These are phyloP conservation scores for Chaenocephalus aceratus DNA, from an alignment of 2,113 vertebrate genomes.

Conservation along the genomic window DNA sequence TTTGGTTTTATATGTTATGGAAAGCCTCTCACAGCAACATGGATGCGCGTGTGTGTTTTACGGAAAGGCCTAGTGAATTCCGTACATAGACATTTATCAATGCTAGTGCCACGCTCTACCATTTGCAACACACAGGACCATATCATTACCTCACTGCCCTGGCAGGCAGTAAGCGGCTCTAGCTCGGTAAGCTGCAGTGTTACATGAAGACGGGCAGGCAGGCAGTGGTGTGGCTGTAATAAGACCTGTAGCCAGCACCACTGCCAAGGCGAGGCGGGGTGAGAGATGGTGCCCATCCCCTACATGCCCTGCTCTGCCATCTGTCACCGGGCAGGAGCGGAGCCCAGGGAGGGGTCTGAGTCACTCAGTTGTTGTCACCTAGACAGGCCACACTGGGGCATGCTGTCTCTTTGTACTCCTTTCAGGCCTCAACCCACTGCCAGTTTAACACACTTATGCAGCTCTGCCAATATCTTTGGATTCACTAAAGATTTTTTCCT, in stretches of 20 bases:
- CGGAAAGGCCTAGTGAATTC: constrained; percentile 34
- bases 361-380: constrained; percentile 73
- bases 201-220: constrained; percentile 71
- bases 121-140: constrained; percentile 63
- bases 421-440: constrained; percentile 40
- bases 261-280: constrained; percentile 75
- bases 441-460: constrained; percentile 22
- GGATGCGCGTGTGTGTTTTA: constrained; percentile 36
- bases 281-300: constrained; percentile 78
- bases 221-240: constrained; percentile 77
- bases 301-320: constrained; percentile 79
- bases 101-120: constrained; percentile 39
- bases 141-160: constrained; percentile 75
- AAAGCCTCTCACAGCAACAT: constrained; percentile 72
- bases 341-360: constrained; percentile 71
- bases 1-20: constrained; percentile 71
- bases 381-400: constrained; percentile 63
- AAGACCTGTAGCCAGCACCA: constrained; percentile 75
- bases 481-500: neutral
- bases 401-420: constrained; percentile 65
- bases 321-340: constrained; percentile 78
- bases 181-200: constrained; percentile 69
- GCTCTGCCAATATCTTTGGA: constrained; percentile 18
- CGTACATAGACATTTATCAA: constrained; percentile 42
- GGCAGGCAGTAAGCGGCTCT: constrained; percentile 67